phyloP scores from a whole-genome alignment of 2,113 vertebrate species.

The Laterallus jamaicensis region DNA sequence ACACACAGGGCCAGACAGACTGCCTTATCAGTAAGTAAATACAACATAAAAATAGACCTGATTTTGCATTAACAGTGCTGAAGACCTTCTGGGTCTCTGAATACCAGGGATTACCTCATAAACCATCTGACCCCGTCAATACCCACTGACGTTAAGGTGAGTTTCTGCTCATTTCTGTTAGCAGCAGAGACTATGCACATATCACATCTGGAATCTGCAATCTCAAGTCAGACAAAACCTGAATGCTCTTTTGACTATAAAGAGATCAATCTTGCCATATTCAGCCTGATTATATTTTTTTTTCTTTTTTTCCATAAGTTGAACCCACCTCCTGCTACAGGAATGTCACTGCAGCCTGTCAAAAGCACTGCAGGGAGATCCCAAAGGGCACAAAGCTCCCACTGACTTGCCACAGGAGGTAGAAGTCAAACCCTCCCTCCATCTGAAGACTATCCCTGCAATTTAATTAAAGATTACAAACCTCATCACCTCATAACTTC shows the following conservation, averaged over 20 bases:
- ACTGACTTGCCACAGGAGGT: background rate
- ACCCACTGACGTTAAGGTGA: background rate
- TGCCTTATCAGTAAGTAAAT: background rate
- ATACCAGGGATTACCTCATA: background rate
- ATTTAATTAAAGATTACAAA: background rate
- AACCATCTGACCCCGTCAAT: background rate
- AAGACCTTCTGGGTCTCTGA: background rate
- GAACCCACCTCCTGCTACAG: background rate
- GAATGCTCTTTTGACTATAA: background rate
- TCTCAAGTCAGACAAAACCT: background rate
- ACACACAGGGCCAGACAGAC: background rate
- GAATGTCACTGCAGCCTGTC: background rate
- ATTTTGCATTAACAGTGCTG: background rate
- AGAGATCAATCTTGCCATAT: background rate
- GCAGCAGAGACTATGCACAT: background rate
- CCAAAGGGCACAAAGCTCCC: background rate
- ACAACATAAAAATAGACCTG: background rate
- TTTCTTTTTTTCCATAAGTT: rapidly evolving
- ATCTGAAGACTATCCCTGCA: background rate
- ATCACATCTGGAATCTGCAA: background rate
- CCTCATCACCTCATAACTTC: background rate
- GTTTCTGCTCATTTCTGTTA: background rate
- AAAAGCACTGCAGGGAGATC: background rate
- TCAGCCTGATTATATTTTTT: background rate
- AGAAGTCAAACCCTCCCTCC: background rate